Conservation (phyloP, 2,113 vertebrate species). For the Gallinago jamesoni region DNA sequence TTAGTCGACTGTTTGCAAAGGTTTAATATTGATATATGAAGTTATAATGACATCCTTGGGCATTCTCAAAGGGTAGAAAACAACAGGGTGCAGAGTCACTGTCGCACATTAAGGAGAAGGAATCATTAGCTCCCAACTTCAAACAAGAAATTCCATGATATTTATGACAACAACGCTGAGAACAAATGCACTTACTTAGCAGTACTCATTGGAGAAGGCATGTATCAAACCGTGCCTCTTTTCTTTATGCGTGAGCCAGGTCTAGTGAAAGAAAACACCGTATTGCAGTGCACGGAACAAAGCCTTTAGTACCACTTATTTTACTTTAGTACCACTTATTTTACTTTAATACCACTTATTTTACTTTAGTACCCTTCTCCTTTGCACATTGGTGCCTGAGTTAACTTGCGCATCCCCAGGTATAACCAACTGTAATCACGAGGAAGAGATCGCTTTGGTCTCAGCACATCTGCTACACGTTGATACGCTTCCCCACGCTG, state of each 20-base stretch:
- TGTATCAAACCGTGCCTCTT: conserved; percentile 63
- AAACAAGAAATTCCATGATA: conserved; percentile 73
- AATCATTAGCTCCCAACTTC: conserved; percentile 78
- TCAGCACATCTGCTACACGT: conserved; percentile 76
- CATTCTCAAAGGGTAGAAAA: conserved; percentile 75
- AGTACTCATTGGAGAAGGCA: not conserved
- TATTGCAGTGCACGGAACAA: conserved; percentile 63
- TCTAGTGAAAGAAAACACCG: conserved; percentile 71
- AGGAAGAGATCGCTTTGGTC: conserved; percentile 75
- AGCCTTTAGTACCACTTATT: conserved; percentile 71
- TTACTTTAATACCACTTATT: conserved; percentile 60
- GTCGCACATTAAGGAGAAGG: conserved; percentile 71
- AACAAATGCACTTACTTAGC: conserved; percentile 62
- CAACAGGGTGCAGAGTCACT: conserved; percentile 73
- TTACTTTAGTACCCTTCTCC: conserved; percentile 67
- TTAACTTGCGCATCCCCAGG: conserved; percentile 76
- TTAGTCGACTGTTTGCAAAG: conserved; percentile 77
- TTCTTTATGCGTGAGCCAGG: conserved; percentile 66
- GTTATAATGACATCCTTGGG: conserved; percentile 80
- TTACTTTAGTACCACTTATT: conserved; percentile 57
- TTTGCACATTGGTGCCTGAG: conserved; percentile 68
- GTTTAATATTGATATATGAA: conserved; percentile 82
- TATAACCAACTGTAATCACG: conserved; percentile 76
- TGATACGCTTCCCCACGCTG: conserved; percentile 52
- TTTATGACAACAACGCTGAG: conserved; percentile 69